These are phyloP conservation scores for Erebia aethiops DNA, from an alignment of 2,888 invertebrate species.

Conservation along the genomic window DNA sequence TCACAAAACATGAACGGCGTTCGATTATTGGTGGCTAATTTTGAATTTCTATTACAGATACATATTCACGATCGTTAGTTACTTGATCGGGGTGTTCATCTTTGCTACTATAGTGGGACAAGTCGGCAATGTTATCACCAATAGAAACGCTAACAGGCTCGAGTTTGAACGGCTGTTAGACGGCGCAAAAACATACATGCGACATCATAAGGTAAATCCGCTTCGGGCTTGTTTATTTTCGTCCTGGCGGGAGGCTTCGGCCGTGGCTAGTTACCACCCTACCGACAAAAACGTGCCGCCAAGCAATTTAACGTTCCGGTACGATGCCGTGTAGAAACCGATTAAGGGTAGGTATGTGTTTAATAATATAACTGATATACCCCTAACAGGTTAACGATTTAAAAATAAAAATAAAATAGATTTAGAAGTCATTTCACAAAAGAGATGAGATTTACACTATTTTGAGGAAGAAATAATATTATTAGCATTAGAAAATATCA, in stretches of 20 bases:
- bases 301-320: too few species aligned
- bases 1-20: not conserved
- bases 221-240: not conserved
- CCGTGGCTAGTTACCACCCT: too few species aligned
- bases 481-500: too few species aligned
- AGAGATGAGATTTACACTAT: too few species aligned
- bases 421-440: too few species aligned
- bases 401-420: too few species aligned
- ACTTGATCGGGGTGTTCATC: conserved; percentile 98
- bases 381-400: too few species aligned
- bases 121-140: conserved; percentile 98
- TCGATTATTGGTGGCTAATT: not conserved
- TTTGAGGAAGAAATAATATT: not conserved
- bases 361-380: too few species aligned
- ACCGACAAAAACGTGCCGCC: too few species aligned
- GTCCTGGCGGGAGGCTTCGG: too few species aligned
- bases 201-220: conserved; percentile 91
- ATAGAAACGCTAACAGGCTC: conserved; percentile 96
- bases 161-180: conserved; percentile 97
- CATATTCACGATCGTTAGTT: conserved; percentile 97
- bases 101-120: conserved; percentile 99
- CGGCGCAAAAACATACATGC: conserved; percentile 98
- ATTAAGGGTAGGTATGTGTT: too few species aligned
- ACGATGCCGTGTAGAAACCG: too few species aligned
- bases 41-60: conserved; percentile 85